Evolutionary conservation across 2,113 vertebrate species (phyloP).

Genomic region (Uria lomvia): DNA sequence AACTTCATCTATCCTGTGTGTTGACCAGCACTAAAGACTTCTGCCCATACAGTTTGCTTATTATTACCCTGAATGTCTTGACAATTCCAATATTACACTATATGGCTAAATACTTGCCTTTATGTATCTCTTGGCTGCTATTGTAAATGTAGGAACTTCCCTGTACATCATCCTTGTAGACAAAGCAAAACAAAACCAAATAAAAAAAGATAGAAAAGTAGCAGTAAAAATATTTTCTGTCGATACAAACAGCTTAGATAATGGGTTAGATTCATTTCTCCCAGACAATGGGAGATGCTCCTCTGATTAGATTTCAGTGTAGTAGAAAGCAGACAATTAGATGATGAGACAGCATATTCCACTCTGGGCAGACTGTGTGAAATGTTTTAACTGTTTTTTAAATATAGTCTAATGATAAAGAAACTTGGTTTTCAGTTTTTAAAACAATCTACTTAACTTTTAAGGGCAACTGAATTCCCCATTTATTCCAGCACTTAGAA

Average conservation of each 20-base stretch:
- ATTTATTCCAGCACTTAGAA: not conserved
- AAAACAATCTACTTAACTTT: not conserved
- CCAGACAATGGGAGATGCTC: not conserved
- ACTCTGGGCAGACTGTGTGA: not conserved
- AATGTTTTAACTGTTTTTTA: not conserved
- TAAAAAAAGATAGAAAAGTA: not conserved
- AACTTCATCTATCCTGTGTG: not conserved
- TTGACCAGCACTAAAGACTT: not conserved
- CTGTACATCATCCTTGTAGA: not conserved
- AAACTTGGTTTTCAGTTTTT: not conserved
- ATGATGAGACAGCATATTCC: not conserved
- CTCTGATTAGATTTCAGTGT: not conserved
- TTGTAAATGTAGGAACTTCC: not conserved
- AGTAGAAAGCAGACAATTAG: not conserved
- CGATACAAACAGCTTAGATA: not conserved
- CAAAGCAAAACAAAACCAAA: not conserved
- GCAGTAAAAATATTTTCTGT: not conserved
- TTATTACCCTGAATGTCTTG: not conserved
- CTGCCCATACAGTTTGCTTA: not conserved
- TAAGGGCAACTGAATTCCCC: not conserved
- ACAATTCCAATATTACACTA: not conserved
- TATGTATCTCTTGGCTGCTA: not conserved
- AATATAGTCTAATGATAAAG: not conserved
- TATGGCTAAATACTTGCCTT: not conserved
- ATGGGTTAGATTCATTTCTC: not conserved